Evolutionary conservation across 2,797 vertebrate species (phyloP).

Genomic region (Phylloscopus collybita): DNA sequence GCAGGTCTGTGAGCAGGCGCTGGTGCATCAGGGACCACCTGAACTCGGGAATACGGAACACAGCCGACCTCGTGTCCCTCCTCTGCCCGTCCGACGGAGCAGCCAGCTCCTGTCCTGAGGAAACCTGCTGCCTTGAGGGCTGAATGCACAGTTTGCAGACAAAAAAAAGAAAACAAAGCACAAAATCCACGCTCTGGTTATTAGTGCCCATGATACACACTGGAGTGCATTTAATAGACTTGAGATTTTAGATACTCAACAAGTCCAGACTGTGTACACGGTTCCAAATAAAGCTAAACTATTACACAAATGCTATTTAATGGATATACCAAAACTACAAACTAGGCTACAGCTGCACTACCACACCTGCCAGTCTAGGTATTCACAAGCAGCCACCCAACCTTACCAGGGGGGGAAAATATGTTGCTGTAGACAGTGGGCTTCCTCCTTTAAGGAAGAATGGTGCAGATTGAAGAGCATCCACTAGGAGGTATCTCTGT

Average conservation of each 20-base stretch:
- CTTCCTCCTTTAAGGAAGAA: constrained; percentile 77
- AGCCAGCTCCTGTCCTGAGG: constrained; percentile 62
- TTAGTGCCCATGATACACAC: not conserved
- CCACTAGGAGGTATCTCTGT: constrained; percentile 42
- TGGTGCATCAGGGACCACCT: constrained; percentile 97
- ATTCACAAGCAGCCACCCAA: constrained; percentile 41
- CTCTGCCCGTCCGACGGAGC: constrained; percentile 73
- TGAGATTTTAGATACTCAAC: not conserved
- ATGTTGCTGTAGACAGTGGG: constrained; percentile 33
- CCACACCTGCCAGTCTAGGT: not conserved
- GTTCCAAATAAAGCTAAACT: constrained; percentile 1
- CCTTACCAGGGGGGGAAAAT: constrained; percentile 59
- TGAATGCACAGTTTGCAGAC: constrained; percentile 48
- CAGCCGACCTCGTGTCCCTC: constrained; percentile 85
- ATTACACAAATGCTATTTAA: not conserved
- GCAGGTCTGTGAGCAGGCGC: constrained; percentile 93
- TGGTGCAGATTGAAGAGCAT: constrained; percentile 59
- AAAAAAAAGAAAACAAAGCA: not conserved
- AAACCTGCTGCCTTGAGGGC: constrained; percentile 77
- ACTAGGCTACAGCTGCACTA: constrained; percentile 44
- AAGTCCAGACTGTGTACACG: not conserved
- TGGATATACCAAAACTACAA: not conserved
- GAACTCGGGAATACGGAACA: constrained; percentile 97
- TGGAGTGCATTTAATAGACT: not conserved
- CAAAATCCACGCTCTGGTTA: not conserved